These are phyloP conservation scores for Physocephala rufipes DNA, from an alignment of 2,888 invertebrate genomes.

Conservation along the genomic window DNA sequence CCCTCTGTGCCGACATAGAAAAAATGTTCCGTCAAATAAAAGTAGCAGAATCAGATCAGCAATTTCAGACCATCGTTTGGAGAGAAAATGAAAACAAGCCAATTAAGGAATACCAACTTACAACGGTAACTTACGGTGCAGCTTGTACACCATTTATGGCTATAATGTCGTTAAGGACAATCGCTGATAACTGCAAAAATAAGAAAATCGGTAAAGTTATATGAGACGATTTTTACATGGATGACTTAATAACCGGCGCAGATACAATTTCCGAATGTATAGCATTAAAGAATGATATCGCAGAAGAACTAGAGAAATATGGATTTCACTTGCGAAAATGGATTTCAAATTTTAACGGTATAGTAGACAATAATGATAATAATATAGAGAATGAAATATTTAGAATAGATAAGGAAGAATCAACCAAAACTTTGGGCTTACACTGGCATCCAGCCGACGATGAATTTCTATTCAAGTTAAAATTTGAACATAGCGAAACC, in stretches of 20 bases:
- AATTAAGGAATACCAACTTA: too few relatives aligned
- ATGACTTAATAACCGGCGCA: conserved; percentile 40
- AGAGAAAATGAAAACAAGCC: too few relatives aligned
- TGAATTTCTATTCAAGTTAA: conserved; percentile 1
- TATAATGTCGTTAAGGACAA: conserved; percentile 37
- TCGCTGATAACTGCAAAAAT: conserved; percentile 38
- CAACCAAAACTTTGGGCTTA: conserved; percentile 24
- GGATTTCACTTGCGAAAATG: conserved; percentile 44
- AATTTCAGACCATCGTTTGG: conserved; percentile 48
- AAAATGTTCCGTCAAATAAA: conserved; percentile 53
- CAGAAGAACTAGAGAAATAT: conserved; percentile 25
- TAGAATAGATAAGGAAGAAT: conserved; percentile 6
- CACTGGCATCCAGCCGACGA: too few relatives aligned
- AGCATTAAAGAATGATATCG: conserved; percentile 27
- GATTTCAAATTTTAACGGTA: conserved; percentile 36
- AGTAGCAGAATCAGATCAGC: conserved; percentile 41
- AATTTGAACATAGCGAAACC: background rate
- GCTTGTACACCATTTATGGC: too few relatives aligned
- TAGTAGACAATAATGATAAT: conserved; percentile 20
- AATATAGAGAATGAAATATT: background rate
- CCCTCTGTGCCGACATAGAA: too few relatives aligned
- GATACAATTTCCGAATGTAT: conserved; percentile 38
- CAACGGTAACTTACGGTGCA: too few relatives aligned
- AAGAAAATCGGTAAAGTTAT: conserved; percentile 35
- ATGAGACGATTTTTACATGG: too few relatives aligned